A percentile compares a stretch with the other conserved stretches of the same genome.
phyloP scores from a whole-genome alignment of 1,140 invertebrate genomes.

The Zaprionus taronus region DNA sequence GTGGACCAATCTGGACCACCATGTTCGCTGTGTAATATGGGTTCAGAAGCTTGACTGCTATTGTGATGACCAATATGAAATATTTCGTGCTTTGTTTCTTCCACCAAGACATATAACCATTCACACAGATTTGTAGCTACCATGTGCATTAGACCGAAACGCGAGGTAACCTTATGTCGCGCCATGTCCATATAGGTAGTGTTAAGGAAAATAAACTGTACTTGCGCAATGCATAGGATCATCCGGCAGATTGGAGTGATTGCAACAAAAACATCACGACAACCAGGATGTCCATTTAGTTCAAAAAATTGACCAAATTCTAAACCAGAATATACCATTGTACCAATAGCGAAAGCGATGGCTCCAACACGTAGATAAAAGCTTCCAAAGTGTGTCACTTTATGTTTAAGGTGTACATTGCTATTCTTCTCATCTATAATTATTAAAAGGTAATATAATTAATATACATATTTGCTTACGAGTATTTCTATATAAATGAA shows the following conservation, averaged over 20 bases:
- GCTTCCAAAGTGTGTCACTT: slow-evolving; percentile 89
- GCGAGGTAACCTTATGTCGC: slow-evolving; percentile 94
- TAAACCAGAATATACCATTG: slow-evolving; percentile 96
- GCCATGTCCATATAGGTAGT: slow-evolving; percentile 89
- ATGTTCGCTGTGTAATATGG: slow-evolving; percentile 32
- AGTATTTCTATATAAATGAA: not conserved
- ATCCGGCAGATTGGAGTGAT: slow-evolving; percentile 93
- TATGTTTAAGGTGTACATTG: slow-evolving; percentile 78
- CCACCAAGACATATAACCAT: slow-evolving; percentile 94
- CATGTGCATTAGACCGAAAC: slow-evolving; percentile 97
- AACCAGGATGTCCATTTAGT: slow-evolving; percentile 88
- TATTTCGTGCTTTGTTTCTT: slow-evolving; percentile 92
- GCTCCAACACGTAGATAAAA: slow-evolving; percentile 95
- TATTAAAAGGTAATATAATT: not conserved
- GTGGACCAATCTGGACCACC: slow-evolving; percentile 60
- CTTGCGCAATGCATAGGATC: slow-evolving; percentile 95
- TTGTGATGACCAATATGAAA: slow-evolving; percentile 85
- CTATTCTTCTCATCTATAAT: slow-evolving; percentile 76
- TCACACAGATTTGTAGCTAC: slow-evolving; percentile 96
- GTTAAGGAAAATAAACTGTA: slow-evolving; percentile 92
- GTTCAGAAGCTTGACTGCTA: slow-evolving; percentile 42
- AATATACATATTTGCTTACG: not conserved
- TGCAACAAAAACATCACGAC: slow-evolving; percentile 90
- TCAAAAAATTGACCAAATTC: slow-evolving; percentile 94
- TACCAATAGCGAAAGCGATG: slow-evolving; percentile 94